Evolutionary conservation across 2,113 vertebrate genomes (phyloP).

Genomic region (Bothrops jararaca): DNA sequence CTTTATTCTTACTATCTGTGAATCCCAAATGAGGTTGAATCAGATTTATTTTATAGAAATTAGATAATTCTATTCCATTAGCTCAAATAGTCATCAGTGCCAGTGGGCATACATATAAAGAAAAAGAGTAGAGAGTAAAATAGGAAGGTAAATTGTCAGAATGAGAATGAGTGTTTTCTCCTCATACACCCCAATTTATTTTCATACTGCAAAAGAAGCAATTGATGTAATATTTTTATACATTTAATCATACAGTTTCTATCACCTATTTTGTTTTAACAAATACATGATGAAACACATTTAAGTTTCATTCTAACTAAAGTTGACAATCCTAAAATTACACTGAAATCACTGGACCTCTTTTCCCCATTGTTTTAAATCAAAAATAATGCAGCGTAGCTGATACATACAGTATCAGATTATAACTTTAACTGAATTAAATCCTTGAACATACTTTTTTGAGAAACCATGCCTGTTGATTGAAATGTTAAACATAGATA

Average conservation of each 20-base stretch:
- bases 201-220: background rate
- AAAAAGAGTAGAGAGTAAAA: background rate
- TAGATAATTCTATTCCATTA: background rate
- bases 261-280: background rate
- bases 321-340: background rate
- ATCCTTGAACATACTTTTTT: background rate
- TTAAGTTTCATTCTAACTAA: background rate
- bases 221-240: background rate
- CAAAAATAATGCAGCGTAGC: background rate
- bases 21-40: background rate
- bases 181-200: slow-evolving; percentile 3
- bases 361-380: background rate
- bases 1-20: background rate
- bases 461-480: background rate
- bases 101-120: background rate
- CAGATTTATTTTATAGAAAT: background rate
- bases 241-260: background rate
- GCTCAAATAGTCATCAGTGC: background rate
- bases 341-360: background rate
- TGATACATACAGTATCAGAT: background rate
- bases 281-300: background rate
- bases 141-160: slow-evolving; percentile 15
- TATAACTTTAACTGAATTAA: background rate
- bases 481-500: background rate
- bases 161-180: background rate